phyloP scores from a whole-genome alignment of 2,888 invertebrate species.

The Hydrotaea cyrtoneurina region DNA sequence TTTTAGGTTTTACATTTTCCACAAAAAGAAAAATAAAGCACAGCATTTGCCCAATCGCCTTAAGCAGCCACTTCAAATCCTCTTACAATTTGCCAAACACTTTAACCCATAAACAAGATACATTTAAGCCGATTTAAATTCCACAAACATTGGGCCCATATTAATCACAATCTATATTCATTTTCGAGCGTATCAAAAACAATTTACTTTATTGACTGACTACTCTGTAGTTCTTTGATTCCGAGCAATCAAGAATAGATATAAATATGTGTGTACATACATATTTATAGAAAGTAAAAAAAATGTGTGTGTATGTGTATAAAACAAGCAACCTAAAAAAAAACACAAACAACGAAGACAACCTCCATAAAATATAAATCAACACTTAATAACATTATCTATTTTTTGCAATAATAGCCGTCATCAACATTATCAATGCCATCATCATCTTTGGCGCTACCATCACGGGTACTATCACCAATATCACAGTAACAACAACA shows the following conservation, averaged over 20 bases:
- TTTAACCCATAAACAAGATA: background rate
- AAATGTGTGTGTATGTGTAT: too few species aligned
- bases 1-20: too few species aligned
- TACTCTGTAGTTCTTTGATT: conserved; percentile 1
- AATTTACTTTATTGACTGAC: conserved; percentile 21
- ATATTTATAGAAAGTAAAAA: background rate
- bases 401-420: conserved; percentile 31
- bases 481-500: background rate
- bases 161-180: background rate
- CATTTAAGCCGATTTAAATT: conserved; percentile 6
- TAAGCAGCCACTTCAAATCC: background rate
- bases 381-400: conserved; percentile 39
- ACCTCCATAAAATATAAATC: conserved; percentile 29
- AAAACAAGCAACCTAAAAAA: background rate
- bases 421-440: background rate
- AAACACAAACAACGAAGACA: background rate
- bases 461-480: conserved; percentile 6
- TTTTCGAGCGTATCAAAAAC: conserved; percentile 3
- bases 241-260: background rate
- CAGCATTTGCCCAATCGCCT: background rate
- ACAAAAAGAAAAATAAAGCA: too few species aligned
- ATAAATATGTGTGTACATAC: background rate
- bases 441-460: background rate
- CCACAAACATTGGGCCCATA: background rate
- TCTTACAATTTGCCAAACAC: background rate